Evolutionary conservation across 2,113 vertebrate genomes (phyloP), one percentile per base, ranked within the genome.

Genomic region (Galbula dea): DNA sequence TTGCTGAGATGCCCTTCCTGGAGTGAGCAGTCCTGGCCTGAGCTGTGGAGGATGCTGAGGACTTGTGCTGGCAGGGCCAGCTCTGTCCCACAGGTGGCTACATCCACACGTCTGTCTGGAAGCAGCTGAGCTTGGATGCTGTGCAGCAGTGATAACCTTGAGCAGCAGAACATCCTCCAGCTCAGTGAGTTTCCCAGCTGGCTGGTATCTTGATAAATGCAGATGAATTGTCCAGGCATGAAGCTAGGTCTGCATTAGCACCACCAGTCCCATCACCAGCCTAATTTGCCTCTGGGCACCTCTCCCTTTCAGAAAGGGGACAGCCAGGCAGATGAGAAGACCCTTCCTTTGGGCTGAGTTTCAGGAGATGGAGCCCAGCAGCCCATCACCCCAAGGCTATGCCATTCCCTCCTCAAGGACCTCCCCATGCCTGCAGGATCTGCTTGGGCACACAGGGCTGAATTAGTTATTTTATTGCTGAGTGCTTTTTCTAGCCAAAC

Each of bases 71-170:
- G 41, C 49, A 52, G n/a, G 16, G 84, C 22, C 2, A 5, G 48
- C 30, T 41, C 45, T 11, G 5, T 36, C 46, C 51, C 6, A 0
- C 15, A 5, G 41, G 20, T 22, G 9, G 26, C 37, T 10, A 34
- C 15, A 5, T 24, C 81, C 68, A 12, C 1, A 6, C 1, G 2
- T 29, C 34, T 11, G 5, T 23, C 20, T 2, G 1, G 49, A 57
- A 49, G 30, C 51, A 54, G 69, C 29, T 5, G 8, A 55, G 19
- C 62, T 36, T 6, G 11, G 61, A 13, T n/a, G 66, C 69, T 20
- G 23, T 26, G 41, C 32, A n/a, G 63, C n/a, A 41, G 43, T 1
- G 11, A 37, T 5, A 37, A 54, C 13, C 15, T 24, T 5, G 5
- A 59, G 34, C 58, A 29, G 66, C 48, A 27, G 52, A 48, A 20